Conservation (phyloP, 2,113 vertebrate species). For the Melozone crissalis region DNA sequence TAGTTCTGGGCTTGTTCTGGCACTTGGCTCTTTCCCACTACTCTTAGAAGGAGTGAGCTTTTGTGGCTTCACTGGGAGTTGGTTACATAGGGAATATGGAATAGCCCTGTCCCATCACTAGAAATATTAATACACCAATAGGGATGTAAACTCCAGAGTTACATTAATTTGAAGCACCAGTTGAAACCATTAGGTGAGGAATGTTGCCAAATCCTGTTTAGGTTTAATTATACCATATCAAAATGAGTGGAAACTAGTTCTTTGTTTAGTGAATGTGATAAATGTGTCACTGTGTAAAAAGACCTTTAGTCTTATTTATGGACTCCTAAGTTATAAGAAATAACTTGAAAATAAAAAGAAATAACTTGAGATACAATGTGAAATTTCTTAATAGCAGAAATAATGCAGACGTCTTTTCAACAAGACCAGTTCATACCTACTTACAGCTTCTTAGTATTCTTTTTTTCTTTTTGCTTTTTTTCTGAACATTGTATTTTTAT, state of each 20-base stretch:
- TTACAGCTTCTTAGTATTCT: background rate
- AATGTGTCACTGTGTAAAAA: background rate
- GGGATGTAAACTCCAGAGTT: background rate
- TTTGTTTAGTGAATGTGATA: background rate
- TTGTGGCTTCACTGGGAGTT: background rate
- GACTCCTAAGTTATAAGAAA: background rate
- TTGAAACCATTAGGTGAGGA: background rate
- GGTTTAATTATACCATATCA: background rate
- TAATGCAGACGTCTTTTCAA: background rate
- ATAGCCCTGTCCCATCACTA: background rate
- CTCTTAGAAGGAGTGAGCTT: background rate
- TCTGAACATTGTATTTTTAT: background rate
- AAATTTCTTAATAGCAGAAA: background rate
- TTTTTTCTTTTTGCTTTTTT: rapidly evolving
- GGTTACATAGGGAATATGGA: background rate
- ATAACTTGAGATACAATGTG: background rate
- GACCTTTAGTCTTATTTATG: background rate
- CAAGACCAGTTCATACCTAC: background rate
- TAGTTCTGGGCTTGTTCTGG: background rate
- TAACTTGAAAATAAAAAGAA: background rate
- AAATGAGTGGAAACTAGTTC: background rate
- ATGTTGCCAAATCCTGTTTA: background rate
- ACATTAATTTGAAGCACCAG: background rate
- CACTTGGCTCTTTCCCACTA: background rate
- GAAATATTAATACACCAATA: background rate